These are phyloP conservation scores for Archivesica marissinica DNA, from an alignment of 1,140 invertebrate species.

Conservation along the genomic window DNA sequence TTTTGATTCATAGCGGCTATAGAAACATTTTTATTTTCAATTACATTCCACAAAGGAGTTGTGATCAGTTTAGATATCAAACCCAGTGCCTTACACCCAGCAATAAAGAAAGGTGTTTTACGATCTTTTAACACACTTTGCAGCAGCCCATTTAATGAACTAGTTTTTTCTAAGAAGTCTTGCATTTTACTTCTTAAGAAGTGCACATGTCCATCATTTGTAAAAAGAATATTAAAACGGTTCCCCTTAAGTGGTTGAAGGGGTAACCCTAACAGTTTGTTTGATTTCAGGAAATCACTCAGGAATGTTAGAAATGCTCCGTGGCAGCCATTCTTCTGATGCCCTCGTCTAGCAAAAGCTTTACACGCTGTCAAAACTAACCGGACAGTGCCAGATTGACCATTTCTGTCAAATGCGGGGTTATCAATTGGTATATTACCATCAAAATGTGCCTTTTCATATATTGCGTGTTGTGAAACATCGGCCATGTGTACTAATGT, in stretches of 20 bases:
- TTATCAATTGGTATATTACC: constrained; percentile 25
- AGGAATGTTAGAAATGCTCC: constrained; percentile 11
- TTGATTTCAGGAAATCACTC: neutral
- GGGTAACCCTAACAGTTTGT: neutral
- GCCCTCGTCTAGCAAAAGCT: constrained; percentile 15
- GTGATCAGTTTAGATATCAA: constrained; percentile 62
- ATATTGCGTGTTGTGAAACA: constrained; percentile 13
- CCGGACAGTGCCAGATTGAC: constrained; percentile 23
- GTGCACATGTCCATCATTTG: constrained; percentile 16
- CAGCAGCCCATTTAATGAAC: constrained; percentile 3
- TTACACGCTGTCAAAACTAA: constrained; percentile 15
- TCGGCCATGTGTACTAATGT: constrained; percentile 58
- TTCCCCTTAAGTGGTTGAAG: constrained; percentile 10
- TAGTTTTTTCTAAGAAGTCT: neutral
- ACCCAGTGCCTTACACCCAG: constrained; percentile 63
- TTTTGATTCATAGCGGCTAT: constrained; percentile 33
- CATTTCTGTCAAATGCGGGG: neutral
- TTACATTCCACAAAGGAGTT: constrained; percentile 57
- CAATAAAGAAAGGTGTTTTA: constrained; percentile 48
- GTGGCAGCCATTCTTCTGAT: constrained; percentile 45
- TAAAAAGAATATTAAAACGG: constrained; percentile 23
- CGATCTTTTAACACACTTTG: constrained; percentile 42
- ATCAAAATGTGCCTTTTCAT: constrained; percentile 34
- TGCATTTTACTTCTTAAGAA: constrained; percentile 11
- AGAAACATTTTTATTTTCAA: constrained; percentile 38